These are phyloP conservation scores for Schizotus pectinicornis DNA, from an alignment of 2,888 invertebrate genomes.

Conservation along the genomic window DNA sequence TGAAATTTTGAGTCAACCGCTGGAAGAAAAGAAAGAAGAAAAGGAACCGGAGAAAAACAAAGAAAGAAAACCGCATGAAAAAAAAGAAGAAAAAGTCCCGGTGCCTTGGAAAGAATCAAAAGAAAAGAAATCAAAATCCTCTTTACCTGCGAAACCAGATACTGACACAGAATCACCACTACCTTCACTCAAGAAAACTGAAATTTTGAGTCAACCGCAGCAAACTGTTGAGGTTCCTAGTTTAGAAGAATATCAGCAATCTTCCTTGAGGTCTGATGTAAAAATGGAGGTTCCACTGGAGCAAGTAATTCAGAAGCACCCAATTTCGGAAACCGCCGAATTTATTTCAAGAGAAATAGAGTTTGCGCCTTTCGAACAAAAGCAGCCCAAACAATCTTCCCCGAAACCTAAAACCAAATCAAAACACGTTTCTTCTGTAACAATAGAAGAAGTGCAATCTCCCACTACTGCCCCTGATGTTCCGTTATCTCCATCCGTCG, in stretches of 20 bases:
- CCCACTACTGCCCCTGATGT: slow-evolving; percentile 57
- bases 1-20: too few species aligned
- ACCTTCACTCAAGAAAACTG: too few species aligned
- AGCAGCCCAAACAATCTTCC: slow-evolving; percentile 23
- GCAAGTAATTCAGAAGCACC: background rate
- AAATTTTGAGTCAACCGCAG: too few species aligned
- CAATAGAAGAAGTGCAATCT: slow-evolving; percentile 62
- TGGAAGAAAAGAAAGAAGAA: slow-evolving; percentile 7
- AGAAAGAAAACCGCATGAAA: too few species aligned
- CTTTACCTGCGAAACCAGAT: background rate
- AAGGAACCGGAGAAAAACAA: background rate
- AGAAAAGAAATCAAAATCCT: too few species aligned
- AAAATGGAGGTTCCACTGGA: too few species aligned
- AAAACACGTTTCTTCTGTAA: slow-evolving; percentile 59
- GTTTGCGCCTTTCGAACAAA: background rate
- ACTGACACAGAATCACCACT: too few species aligned
- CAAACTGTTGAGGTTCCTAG: background rate
- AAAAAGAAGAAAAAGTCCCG: too few species aligned
- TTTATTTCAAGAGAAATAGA: slow-evolving; percentile 2
- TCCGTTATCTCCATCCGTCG: slow-evolving; percentile 61
- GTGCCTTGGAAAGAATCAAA: too few species aligned
- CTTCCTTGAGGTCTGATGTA: too few species aligned
- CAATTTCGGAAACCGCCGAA: background rate
- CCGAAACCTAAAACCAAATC: slow-evolving; percentile 49
- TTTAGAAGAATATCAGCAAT: slow-evolving; percentile 3